phyloP scores from a whole-genome alignment of 2,113 vertebrate species.

The Nestor notabilis region DNA sequence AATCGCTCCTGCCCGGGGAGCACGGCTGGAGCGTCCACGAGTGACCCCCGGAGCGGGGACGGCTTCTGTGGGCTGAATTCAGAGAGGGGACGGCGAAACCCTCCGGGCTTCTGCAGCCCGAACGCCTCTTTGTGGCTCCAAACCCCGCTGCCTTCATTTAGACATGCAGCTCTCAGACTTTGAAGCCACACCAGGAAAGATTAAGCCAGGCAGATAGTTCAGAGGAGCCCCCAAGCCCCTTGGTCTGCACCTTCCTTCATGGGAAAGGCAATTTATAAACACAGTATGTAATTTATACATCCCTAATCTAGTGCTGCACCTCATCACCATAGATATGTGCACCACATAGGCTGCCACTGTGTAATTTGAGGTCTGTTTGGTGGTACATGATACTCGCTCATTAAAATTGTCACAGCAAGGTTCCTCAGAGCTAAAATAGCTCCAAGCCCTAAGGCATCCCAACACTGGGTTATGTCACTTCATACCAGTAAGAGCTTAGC shows the following conservation, averaged over 20 bases:
- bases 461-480: not conserved
- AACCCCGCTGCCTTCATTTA: rapidly evolving
- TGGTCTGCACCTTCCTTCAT: not conserved
- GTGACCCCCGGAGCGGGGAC: rapidly evolving
- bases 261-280: not conserved
- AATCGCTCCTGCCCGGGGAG: not conserved
- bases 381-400: not conserved
- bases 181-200: rapidly evolving
- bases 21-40: not conserved
- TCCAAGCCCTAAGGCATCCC: not conserved
- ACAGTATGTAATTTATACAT: not conserved
- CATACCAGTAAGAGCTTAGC: not conserved
- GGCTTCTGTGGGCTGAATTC: rapidly evolving
- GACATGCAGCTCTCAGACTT: rapidly evolving
- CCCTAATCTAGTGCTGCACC: rapidly evolving
- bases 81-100: not conserved
- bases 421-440: not conserved
- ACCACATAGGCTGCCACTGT: not conserved
- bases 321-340: rapidly evolving
- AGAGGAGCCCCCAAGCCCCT: not conserved
- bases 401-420: not conserved
- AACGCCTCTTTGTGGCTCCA: rapidly evolving
- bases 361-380: not conserved
- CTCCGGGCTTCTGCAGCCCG: not conserved
- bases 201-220: too few relatives aligned